Conservation (phyloP, 1,140 invertebrate species). For the Tetragonula clypearis region DNA sequence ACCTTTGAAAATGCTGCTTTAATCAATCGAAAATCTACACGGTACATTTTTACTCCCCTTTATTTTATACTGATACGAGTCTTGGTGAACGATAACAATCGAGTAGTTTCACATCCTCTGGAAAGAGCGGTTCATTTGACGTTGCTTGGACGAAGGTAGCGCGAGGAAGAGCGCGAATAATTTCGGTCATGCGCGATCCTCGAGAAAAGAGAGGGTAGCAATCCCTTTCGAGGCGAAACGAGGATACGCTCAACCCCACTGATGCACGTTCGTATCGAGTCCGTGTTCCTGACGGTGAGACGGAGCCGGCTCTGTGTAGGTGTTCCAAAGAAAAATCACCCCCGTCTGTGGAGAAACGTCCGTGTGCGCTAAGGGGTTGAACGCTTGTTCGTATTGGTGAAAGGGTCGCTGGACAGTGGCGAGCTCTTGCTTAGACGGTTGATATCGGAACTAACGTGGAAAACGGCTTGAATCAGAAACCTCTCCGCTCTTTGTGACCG, state of each 20-base stretch:
- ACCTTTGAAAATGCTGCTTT: neutral
- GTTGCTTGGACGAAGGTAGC: slow-evolving; percentile 48
- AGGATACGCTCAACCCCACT: slow-evolving; percentile 63
- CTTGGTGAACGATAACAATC: neutral
- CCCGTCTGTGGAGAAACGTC: slow-evolving; percentile 64
- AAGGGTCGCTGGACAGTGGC: slow-evolving; percentile 81
- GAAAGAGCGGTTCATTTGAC: slow-evolving; percentile 11
- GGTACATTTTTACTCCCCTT: neutral
- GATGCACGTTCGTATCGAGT: slow-evolving; percentile 38
- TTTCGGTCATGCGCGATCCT: slow-evolving; percentile 76
- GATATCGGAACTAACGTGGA: slow-evolving; percentile 73
- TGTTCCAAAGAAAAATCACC: slow-evolving; percentile 78
- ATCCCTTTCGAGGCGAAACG: slow-evolving; percentile 65
- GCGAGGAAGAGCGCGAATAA: slow-evolving; percentile 71
- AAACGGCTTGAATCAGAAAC: slow-evolving; percentile 60
- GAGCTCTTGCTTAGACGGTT: slow-evolving; percentile 79
- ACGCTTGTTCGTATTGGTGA: slow-evolving; percentile 67
- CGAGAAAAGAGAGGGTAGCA: slow-evolving; percentile 70
- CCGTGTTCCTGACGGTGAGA: slow-evolving; percentile 66
- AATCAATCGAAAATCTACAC: neutral
- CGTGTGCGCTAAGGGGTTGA: slow-evolving; percentile 72
- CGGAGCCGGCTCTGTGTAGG: slow-evolving; percentile 58
- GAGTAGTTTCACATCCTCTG: neutral
- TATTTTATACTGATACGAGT: neutral
- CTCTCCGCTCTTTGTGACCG: slow-evolving; percentile 39